phyloP scores from a whole-genome alignment of 2,888 invertebrate species.

The Orgyia antiqua region DNA sequence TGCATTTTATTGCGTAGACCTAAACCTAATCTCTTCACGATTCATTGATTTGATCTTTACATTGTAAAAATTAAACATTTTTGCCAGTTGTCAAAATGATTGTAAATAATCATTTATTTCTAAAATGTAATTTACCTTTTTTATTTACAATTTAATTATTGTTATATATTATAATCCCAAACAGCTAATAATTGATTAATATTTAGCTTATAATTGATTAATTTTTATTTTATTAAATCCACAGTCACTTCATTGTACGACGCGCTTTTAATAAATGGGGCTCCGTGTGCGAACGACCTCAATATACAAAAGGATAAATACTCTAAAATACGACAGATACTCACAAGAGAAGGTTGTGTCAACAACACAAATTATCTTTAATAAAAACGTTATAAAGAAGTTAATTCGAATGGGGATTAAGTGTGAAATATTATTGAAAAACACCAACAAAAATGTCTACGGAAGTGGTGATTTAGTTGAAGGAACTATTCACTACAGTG shows the following conservation, averaged over 20 bases:
- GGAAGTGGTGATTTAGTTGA: slow-evolving; percentile 20
- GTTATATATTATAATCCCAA: too few species aligned
- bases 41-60: too few species aligned
- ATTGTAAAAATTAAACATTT: too few species aligned
- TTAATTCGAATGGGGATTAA: slow-evolving; percentile 9
- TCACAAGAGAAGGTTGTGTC: neutral
- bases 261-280: neutral
- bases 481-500: slow-evolving; percentile 22
- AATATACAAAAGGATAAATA: neutral
- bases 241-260: neutral
- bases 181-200: too few species aligned
- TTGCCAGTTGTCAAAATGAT: too few species aligned
- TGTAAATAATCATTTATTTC: too few species aligned
- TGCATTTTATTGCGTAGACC: too few species aligned
- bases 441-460: slow-evolving; percentile 14
- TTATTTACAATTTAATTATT: too few species aligned
- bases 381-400: neutral
- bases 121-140: too few species aligned
- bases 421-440: slow-evolving; percentile 24
- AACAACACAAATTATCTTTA: neutral
- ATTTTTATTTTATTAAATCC: too few species aligned
- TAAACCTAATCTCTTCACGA: too few species aligned
- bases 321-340: neutral
- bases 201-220: too few species aligned
- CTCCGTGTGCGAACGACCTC: neutral